Conservation (phyloP, 1,140 invertebrate species). For the Carposina sasakii region DNA sequence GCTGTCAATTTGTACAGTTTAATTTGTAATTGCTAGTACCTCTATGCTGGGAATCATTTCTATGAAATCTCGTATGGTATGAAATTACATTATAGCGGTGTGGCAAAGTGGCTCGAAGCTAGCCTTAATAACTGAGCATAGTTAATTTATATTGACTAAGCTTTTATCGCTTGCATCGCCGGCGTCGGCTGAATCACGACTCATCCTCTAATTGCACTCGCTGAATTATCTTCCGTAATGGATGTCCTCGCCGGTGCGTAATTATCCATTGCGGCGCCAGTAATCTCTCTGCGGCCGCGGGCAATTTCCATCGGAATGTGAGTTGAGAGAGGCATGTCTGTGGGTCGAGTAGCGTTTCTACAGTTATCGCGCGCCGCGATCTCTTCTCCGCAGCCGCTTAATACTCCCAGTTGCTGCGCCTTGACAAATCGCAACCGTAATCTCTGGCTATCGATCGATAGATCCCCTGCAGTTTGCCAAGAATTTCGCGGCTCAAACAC, state of each 20-base stretch:
- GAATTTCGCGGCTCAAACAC: background rate
- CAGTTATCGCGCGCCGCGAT: slow-evolving; percentile 34
- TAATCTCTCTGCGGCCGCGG: slow-evolving; percentile 34
- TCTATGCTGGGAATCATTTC: slow-evolving; percentile 13
- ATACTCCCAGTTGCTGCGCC: slow-evolving; percentile 19
- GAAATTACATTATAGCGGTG: background rate
- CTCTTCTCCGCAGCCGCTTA: slow-evolving; percentile 21
- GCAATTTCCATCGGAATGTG: slow-evolving; percentile 51
- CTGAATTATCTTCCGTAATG: slow-evolving; percentile 56
- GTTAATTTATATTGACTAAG: slow-evolving; percentile 35
- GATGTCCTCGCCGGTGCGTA: slow-evolving; percentile 45
- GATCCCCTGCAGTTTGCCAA: slow-evolving; percentile 1
- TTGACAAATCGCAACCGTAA: slow-evolving; percentile 39
- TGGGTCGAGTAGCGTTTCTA: slow-evolving; percentile 45
- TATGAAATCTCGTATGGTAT: background rate
- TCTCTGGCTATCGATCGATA: slow-evolving; percentile 20
- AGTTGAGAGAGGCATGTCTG: slow-evolving; percentile 31
- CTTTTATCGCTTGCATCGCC: slow-evolving; percentile 21
- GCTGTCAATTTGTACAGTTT: slow-evolving; percentile 28
- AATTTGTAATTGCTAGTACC: slow-evolving; percentile 29
- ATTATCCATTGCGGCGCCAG: slow-evolving; percentile 50
- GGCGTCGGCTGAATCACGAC: slow-evolving; percentile 35
- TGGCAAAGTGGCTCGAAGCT: slow-evolving; percentile 28
- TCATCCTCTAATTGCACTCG: slow-evolving; percentile 52
- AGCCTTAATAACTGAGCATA: slow-evolving; percentile 31